A percentile compares a stretch with the other conserved stretches of the same genome.
phyloP scores from a whole-genome alignment of 2,797 vertebrate genomes.

The Muscicapa comitata region DNA sequence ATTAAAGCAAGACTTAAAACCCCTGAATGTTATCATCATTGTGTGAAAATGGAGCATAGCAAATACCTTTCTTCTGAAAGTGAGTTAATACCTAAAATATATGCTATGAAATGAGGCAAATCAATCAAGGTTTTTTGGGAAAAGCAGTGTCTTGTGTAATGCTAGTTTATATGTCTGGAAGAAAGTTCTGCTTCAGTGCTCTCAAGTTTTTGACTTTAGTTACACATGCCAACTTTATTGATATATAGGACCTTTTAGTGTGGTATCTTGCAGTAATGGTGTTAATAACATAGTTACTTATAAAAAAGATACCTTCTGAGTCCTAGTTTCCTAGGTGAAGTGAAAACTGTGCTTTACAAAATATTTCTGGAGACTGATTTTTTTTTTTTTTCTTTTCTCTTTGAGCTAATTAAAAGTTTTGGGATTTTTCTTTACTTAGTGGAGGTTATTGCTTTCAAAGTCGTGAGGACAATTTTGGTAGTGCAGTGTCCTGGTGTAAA shows the following conservation, averaged over 20 bases:
- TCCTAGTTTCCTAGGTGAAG: neutral
- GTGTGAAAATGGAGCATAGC: neutral
- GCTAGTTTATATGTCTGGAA: neutral
- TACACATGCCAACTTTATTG: neutral
- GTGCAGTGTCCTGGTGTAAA: neutral
- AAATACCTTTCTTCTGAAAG: neutral
- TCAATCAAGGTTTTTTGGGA: neutral
- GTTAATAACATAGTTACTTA: neutral
- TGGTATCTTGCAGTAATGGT: neutral
- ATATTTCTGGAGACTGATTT: neutral
- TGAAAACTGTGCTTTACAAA: neutral
- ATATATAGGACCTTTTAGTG: neutral
- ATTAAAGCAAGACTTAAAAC: neutral
- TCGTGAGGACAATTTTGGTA: neutral
- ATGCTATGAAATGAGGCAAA: neutral
- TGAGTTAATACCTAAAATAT: neutral
- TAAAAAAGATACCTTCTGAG: neutral
- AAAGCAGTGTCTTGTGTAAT: rapidly evolving
- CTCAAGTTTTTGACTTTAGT: neutral
- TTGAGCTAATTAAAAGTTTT: neutral
- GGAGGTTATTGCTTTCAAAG: neutral
- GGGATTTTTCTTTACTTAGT: neutral
- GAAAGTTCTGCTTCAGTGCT: neutral
- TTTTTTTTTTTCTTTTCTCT: neutral
- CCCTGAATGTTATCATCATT: neutral